Base-by-base conservation (phyloP, 2,113 vertebrate genomes). In the Epinephelus fuscoguttatus region DNA sequence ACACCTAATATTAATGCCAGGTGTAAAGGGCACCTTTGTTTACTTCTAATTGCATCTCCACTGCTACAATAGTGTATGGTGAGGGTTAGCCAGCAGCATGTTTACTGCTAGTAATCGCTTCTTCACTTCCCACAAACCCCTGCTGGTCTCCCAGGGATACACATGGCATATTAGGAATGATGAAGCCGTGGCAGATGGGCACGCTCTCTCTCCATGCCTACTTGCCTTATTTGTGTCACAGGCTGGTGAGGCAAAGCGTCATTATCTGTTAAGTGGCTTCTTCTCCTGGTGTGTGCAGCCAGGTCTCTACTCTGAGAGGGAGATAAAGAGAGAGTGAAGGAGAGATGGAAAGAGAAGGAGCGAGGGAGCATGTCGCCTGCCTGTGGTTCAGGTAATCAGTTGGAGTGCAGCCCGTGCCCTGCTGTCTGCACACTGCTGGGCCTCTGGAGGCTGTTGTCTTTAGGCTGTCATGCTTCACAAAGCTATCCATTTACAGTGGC, bases 151-250 rank as follows among this genome's bases (percentile, higher is more conserved):
- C 78, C 73, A 70, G 81, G 84, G 77, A 79, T 80, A 84, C 63
- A 4, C 75, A 61, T 82, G 75, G 70, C 87, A 78, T 82, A 75
- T 81, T 81, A 80, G 82, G 57, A 59, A 63, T 69, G 86, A 84
- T 87, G 66, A 79, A 77, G 77, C 66, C 25, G 21, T 66, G 84
- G 86, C 91, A 94, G 93, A 93, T 94, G 93, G 92, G 82, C 85
- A 55, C 15, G 4, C 81, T 82, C 71, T 23, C 74, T 84, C 78
- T 79, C 75, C n/a, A 27, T 89, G 84, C 84, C 80, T 72, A 71
- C 90, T 82, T 79, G 55, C 84, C 78, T 82, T 84, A 66, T 82
- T 87, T 79, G 74, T 77, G 73, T 81, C 84, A 75, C 70, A 83
- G 86, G 73, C 83, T 84, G 88, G 64, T 85, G 60, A 81, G 63